Base-by-base conservation (phyloP, 2,888 invertebrate genomes). In the Rhagium mordax region DNA sequence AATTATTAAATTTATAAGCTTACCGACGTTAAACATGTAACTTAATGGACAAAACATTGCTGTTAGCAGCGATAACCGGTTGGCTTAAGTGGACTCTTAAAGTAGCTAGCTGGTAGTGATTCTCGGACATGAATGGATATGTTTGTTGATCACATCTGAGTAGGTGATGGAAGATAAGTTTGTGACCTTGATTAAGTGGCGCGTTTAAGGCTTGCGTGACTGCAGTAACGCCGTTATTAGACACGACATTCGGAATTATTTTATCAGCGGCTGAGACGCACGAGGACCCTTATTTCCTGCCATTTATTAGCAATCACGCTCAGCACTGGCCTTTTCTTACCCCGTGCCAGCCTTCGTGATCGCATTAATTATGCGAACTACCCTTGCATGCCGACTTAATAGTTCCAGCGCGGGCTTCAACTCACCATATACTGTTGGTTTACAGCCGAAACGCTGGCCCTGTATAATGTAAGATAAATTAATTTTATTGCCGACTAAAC, bases 401-500 rank as follows among this genome's bases (percentile, higher is more conserved):
- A 81, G 81, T 81, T 81, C 78, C 78, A 81, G 79, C 82, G 81
- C 78, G 80, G 76, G 77, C 78, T 81, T 76, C 77, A 78, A 79
- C 79, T 78, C 81, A 79, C 78, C 74, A 75, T 80, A 79, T 82
- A 84, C 84, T 85, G 84, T 85, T 84, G 84, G 84, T 85, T 86
- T 84, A 85, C 83, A 81, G 83, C 82, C 85, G 78, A 85, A 85
- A 86, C 84, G 85, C 84, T 84, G 79, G 82, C 82, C 82, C 84
- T 83, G 81, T 85, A 82, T 83, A 83, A 81, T 82, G 82, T 79
- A 85, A 87, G 88, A 87, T 88, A 88, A 88, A 88, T 88, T 88
- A 88, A 88, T 88, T 88, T 88, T 87, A 87, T 87, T 87, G 86
- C 87, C 86, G 85, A 85, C 87, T 88, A 88, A 88, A 87, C 87